Base-by-base conservation (phyloP, 2,888 invertebrate genomes). In the Erebia epiphron region DNA sequence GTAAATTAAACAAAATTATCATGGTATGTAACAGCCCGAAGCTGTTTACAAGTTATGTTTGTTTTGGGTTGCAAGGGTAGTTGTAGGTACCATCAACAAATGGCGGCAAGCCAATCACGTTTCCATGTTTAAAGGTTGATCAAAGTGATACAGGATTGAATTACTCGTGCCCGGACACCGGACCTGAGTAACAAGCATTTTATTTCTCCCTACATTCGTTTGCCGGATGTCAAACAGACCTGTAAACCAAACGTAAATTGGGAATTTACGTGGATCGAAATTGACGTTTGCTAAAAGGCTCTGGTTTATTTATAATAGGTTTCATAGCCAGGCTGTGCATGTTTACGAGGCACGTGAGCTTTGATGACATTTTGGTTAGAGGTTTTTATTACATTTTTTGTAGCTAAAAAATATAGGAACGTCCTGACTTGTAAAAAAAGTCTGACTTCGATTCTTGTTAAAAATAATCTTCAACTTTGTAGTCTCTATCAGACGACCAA, bases 81-180 rank as follows among this genome's bases (percentile, higher is more conserved):
- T 35, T 35, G 16, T 43, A 43, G 18, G 54, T 9, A 54, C 21
- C 46, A 16, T 14, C 8, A 50, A n/a, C 56, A 41, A 66, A 71
- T 60, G 52, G 56, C 71, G 71, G 63, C 68, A 66, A 74, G 56
- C 61, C 73, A 56, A 76, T 75, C 52, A 70, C 74, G 72, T 74
- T 76, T 85, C n/a, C 56, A 66, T 81, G 80, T 79, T 80, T 62
- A 81, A 83, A 81, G 81, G 78, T 82, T 80, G 81, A 85, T 86
- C 89, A 90, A 90, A 89, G 88, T 86, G 87, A 85, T 84, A 82
- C 83, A 82, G 82, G 86, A 90, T 90, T 87, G 84, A 89, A 90
- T 91, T 88, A 91, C 87, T 82, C 81, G 82, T 80, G 74, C 82
- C 79, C 81, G 81, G 79, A 83, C 83, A 77, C 79, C 77, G 78